Conservation (phyloP, 2,797 vertebrate genomes). For the Helicolenus hilgendorfi region DNA sequence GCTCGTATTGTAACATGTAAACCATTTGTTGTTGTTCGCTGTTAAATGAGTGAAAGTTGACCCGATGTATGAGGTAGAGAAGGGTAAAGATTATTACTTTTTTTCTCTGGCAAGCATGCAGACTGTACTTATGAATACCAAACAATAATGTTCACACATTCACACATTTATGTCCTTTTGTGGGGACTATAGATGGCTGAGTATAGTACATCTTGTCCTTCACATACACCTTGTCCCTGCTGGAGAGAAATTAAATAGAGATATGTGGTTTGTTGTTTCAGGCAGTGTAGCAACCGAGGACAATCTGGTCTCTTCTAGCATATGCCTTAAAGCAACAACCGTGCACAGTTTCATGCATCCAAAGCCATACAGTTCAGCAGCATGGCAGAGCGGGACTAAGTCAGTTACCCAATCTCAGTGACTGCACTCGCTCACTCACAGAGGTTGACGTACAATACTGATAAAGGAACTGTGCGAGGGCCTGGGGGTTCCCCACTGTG, state of each 20-base stretch:
- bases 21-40: neutral
- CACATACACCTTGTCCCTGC: slow-evolving; percentile 38
- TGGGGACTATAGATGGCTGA: neutral
- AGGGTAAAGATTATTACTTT: neutral
- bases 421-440: slow-evolving; percentile 1
- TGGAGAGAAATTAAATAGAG: slow-evolving; percentile 67
- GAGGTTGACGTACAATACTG: neutral
- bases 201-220: slow-evolving; percentile 25
- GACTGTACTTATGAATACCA: neutral
- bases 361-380: slow-evolving; percentile 2
- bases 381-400: slow-evolving; percentile 8
- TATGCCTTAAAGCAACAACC: slow-evolving; percentile 40
- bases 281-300: slow-evolving; percentile 28
- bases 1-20: neutral
- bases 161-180: neutral
- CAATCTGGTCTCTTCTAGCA: slow-evolving; percentile 50
- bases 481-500: neutral
- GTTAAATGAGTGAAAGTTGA: neutral
- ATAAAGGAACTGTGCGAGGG: slow-evolving; percentile 16
- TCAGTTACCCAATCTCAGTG: slow-evolving; percentile 12
- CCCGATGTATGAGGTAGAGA: neutral
- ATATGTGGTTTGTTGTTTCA: slow-evolving; percentile 47
- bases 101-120: neutral
- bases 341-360: slow-evolving; percentile 9
- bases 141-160: neutral